These are phyloP conservation scores for Chrosomus eos DNA, from an alignment of 2,797 vertebrate genomes.

Conservation along the genomic window DNA sequence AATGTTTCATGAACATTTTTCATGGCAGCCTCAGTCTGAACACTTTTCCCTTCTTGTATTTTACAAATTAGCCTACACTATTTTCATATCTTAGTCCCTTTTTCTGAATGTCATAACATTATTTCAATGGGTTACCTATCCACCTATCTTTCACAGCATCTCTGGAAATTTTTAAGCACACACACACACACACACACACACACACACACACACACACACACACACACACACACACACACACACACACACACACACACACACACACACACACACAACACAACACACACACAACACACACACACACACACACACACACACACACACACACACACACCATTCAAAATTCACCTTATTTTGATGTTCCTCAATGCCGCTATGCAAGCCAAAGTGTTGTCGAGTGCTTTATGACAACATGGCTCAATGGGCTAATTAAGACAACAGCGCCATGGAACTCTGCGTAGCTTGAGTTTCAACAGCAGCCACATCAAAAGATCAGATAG, in stretches of 20 bases:
- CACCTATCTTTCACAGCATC: not conserved
- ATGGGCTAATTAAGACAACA: constrained; percentile 34
- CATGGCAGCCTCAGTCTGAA: not conserved
- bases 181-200: not conserved
- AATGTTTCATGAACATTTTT: too few species aligned
- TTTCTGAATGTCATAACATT: not conserved
- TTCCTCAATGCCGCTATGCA: not conserved
- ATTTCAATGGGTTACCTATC: not conserved
- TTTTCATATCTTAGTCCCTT: not conserved
- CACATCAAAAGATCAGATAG: constrained; percentile 34
- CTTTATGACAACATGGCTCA: constrained; percentile 13
- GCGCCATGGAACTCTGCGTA: not conserved
- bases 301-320: not conserved
- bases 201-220: not conserved
- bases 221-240: not conserved
- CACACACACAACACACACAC: not conserved
- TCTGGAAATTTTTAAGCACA: constrained; percentile 5
- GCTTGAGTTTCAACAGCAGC: constrained; percentile 3
- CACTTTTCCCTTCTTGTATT: not conserved
- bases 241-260: not conserved
- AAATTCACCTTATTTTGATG: constrained; percentile 6
- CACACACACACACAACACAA: not conserved
- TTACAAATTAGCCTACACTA: not conserved
- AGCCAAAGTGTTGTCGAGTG: not conserved
- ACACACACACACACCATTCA: not conserved